Conservation (phyloP, 92 coral and sea anemone species). For the Porites lobata region DNA sequence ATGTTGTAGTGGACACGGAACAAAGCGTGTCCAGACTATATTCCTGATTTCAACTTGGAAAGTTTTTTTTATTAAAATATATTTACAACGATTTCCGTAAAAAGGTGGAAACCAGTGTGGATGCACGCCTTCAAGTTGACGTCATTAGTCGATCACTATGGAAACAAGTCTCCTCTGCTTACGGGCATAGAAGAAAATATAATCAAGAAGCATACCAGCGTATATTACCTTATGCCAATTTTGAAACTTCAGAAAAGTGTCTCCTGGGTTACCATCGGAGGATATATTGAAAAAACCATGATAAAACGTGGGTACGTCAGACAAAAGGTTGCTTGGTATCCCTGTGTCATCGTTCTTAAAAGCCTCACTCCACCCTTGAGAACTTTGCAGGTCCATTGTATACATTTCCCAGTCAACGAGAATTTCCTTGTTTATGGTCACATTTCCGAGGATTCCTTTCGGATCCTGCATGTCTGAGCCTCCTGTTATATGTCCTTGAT, state of each 20-base stretch:
- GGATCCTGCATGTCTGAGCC: conserved; percentile 87
- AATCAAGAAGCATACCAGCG: too few species aligned
- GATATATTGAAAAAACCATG: conserved; percentile 74
- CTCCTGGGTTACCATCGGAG: conserved; percentile 79
- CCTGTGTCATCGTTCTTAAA: background rate
- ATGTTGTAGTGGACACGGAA: too few species aligned
- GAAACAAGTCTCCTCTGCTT: too few species aligned
- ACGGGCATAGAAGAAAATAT: background rate
- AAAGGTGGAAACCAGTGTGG: too few species aligned
- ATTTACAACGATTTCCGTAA: too few species aligned
- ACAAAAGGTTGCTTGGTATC: background rate
- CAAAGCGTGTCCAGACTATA: too few species aligned
- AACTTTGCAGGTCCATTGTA: conserved; percentile 55
- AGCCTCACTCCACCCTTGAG: background rate
- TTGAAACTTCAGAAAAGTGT: conserved; percentile 78
- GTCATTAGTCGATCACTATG: too few species aligned
- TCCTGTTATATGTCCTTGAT: conserved; percentile 83
- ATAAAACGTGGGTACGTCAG: conserved; percentile 77
- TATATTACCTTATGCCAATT: conserved; percentile 84
- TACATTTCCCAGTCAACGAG: conserved; percentile 80
- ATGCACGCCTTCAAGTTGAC: too few species aligned
- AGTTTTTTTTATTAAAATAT: too few species aligned
- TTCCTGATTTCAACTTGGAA: too few species aligned
- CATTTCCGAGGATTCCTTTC: conserved; percentile 93
- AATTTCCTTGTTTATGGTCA: conserved; percentile 74